A percentile compares a stretch with the other conserved stretches of the same genome.
These are phyloP conservation scores for Rhinichthys osculus DNA, from an alignment of 2,797 vertebrate genomes.

Conservation along the genomic window DNA sequence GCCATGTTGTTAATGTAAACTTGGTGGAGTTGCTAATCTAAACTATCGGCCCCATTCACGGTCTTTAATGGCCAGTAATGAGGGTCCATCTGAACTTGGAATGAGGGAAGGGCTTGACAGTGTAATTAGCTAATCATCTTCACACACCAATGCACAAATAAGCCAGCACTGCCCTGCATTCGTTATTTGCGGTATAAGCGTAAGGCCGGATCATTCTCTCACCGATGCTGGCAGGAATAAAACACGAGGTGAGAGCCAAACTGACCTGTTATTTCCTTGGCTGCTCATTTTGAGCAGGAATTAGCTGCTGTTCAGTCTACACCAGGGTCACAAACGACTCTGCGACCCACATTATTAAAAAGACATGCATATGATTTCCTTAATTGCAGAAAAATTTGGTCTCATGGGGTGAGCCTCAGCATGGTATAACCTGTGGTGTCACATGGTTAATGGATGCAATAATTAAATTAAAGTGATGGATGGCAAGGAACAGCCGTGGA, in stretches of 20 bases:
- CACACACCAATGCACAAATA: constrained; percentile 53
- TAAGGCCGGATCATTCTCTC: constrained; percentile 58
- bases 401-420: constrained; percentile 21
- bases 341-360: constrained; percentile 49
- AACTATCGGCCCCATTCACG: constrained; percentile 31
- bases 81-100: constrained; percentile 37
- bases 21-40: constrained; percentile 8
- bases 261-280: constrained; percentile 53
- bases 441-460: constrained; percentile 45
- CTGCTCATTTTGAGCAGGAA: constrained; percentile 33
- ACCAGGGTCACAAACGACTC: constrained; percentile 23
- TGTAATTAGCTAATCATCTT: constrained; percentile 50
- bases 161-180: constrained; percentile 39
- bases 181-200: constrained; percentile 40
- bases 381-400: constrained; percentile 52
- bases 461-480: constrained; percentile 53
- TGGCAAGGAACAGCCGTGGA: not conserved
- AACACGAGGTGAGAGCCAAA: constrained; percentile 59
- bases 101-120: constrained; percentile 45
- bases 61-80: constrained; percentile 49
- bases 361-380: constrained; percentile 57
- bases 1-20: constrained; percentile 14
- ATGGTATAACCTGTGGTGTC: constrained; percentile 34
- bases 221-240: constrained; percentile 59
- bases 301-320: constrained; percentile 38